Evolutionary conservation across 2,888 invertebrate species (phyloP), one percentile per base, ranked within the genome.

Genomic region (Ernsta delagoae): DNA sequence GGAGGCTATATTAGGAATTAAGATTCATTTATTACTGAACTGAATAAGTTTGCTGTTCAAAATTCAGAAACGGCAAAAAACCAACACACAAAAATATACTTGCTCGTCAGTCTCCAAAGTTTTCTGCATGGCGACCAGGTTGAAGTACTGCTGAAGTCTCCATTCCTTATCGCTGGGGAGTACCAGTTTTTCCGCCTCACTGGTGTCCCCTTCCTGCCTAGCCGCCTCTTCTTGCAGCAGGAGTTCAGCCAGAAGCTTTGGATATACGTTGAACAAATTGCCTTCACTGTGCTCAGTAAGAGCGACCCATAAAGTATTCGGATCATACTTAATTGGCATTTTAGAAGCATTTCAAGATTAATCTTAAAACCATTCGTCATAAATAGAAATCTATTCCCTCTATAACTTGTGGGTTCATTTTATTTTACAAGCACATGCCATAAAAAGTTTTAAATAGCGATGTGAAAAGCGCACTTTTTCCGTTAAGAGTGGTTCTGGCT

Each of bases 151-250:
- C 74, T 94, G 94, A 53, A 95, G 92, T 70, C 96, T 90, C 95
- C 96, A 96, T 45, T 94, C 94, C 74, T 94, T 94, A 78, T 96
- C 96, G 77, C 96, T 96, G 8, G 96, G 96, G 50, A 96, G 88
- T 48, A 95, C 92, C 70, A 96, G 89, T 54, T 93, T 92, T 72
- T 95, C 95, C 9, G 93, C 87, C 72, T 94, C 94, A 43, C 82
- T 87, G 11, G 84, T 88, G 73, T 93, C 90, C 0, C 90, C 87
- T 31, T 87, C 88, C 69, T 87, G 85, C 61, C 90, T 82, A 2
- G 91, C 90, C 16, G 91, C 91, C 50, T 90, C 90, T 59, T 90
- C 89, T 77, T 94, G 89, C 0, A 93, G 81, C 59, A 96, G 86
- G 74, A 96, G 84, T 70, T 95, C 93, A 0, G 95, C 94, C 83